These are phyloP conservation scores for Centruroides sculpturatus DNA, from an alignment of 1,140 invertebrate species.

Conservation along the genomic window DNA sequence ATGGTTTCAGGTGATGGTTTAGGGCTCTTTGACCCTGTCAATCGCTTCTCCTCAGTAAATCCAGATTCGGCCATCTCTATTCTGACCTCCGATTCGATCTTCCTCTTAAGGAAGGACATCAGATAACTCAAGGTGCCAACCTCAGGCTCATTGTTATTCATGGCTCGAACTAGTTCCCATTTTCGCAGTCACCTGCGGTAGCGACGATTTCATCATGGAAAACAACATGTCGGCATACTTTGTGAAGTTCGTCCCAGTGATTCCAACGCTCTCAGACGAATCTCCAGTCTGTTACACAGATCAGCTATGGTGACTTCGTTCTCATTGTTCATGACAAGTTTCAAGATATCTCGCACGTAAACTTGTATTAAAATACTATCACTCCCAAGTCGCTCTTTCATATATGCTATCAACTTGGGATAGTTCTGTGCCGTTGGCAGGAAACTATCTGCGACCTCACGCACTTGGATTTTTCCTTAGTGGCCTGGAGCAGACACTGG, in stretches of 20 bases:
- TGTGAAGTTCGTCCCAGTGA: constrained; percentile 21
- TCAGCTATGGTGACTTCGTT: background rate
- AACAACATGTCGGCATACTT: constrained; percentile 23
- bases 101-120: too few relatives aligned
- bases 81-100: too few relatives aligned
- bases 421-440: background rate
- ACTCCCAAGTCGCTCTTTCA: constrained; percentile 11
- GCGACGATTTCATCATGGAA: constrained; percentile 22
- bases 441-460: background rate
- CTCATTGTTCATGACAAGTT: background rate
- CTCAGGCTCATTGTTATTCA: too few relatives aligned
- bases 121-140: too few relatives aligned
- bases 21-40: too few relatives aligned
- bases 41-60: too few relatives aligned
- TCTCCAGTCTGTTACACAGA: constrained; percentile 19
- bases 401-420: background rate
- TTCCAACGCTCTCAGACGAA: constrained; percentile 22
- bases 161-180: too few relatives aligned
- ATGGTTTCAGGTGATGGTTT: too few relatives aligned
- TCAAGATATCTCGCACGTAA: constrained; percentile 13
- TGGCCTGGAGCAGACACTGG: too few relatives aligned
- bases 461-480: too few relatives aligned
- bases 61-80: too few relatives aligned
- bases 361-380: constrained; percentile 14
- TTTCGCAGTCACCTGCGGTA: too few relatives aligned